phyloP scores from a whole-genome alignment of 2,797 vertebrate species.

The Arrhamphus sclerolepis region DNA sequence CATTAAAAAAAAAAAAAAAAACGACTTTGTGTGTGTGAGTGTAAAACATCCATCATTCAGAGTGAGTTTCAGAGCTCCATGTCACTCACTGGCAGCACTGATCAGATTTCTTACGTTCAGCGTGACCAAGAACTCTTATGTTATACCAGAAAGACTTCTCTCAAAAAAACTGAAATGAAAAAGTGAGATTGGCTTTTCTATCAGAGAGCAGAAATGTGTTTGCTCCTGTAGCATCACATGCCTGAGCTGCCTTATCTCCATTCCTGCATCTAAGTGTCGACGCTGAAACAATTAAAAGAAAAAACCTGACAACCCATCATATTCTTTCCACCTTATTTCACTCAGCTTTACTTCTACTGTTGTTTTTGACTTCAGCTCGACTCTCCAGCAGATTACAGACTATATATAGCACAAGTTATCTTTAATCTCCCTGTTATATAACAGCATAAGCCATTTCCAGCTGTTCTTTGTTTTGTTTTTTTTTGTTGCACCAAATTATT shows the following conservation, averaged over 20 bases:
- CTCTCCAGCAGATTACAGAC: constrained; percentile 60
- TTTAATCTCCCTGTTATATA: constrained; percentile 73
- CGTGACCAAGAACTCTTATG: background rate
- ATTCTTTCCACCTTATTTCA: constrained; percentile 4
- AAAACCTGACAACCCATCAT: constrained; percentile 10
- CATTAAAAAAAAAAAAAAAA: too few species aligned
- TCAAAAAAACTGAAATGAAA: background rate
- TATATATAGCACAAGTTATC: constrained; percentile 74
- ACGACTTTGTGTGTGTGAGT: too few species aligned
- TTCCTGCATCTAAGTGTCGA: too few species aligned
- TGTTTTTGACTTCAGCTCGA: constrained; percentile 43
- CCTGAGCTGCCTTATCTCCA: too few species aligned
- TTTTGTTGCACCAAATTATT: constrained; percentile 21
- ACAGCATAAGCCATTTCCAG: constrained; percentile 56
- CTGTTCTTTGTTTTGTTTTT: constrained; percentile 47
- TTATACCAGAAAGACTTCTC: background rate
- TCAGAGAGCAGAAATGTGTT: too few species aligned
- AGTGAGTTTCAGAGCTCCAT: too few species aligned
- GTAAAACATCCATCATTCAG: too few species aligned
- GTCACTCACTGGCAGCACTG: too few species aligned
- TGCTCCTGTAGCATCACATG: too few species aligned
- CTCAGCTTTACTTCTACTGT: constrained; percentile 23
- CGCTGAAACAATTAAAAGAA: too few species aligned
- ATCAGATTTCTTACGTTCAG: background rate
- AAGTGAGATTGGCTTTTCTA: too few species aligned